These are phyloP conservation scores for Smittia sp. DNA, from an alignment of 2,888 invertebrate genomes.

Conservation along the genomic window DNA sequence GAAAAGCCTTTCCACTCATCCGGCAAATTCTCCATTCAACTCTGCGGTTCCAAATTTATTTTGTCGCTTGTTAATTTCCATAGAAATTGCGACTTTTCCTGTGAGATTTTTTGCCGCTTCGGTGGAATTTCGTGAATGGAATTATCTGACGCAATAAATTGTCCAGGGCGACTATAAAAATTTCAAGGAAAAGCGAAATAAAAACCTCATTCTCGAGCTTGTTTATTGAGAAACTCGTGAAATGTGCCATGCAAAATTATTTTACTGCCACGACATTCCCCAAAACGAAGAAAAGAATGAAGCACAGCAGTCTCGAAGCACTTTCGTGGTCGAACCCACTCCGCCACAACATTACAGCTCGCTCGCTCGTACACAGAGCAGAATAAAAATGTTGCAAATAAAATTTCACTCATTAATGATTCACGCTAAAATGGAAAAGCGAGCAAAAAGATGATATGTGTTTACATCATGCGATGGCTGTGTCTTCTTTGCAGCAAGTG, in stretches of 20 bases:
- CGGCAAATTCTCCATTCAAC: not conserved
- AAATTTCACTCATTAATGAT: conserved; percentile 34
- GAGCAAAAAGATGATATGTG: conserved; percentile 34
- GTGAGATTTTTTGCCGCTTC: not conserved
- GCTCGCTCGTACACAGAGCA: conserved; percentile 4
- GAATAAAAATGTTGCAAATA: conserved; percentile 21
- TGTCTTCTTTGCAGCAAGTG: not conserved
- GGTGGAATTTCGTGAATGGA: not conserved
- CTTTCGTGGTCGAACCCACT: not conserved
- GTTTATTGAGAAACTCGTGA: not conserved
- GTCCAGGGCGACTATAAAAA: not conserved
- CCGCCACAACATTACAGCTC: not conserved
- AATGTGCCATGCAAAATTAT: conserved; percentile 8
- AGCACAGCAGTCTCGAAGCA: not conserved
- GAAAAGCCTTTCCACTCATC: not conserved
- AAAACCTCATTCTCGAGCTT: not conserved
- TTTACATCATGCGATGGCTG: conserved; percentile 35
- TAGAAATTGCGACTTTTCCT: conserved; percentile 14
- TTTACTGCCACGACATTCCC: not conserved
- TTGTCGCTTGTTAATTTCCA: conserved; percentile 15
- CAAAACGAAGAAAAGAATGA: not conserved
- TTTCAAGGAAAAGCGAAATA: not conserved
- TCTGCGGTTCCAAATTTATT: not conserved
- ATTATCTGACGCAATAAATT: conserved; percentile 33
- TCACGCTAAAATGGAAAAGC: conserved; percentile 19